Conservation (phyloP, 2,888 invertebrate genomes). For the Leptinotarsa tumamoca region DNA sequence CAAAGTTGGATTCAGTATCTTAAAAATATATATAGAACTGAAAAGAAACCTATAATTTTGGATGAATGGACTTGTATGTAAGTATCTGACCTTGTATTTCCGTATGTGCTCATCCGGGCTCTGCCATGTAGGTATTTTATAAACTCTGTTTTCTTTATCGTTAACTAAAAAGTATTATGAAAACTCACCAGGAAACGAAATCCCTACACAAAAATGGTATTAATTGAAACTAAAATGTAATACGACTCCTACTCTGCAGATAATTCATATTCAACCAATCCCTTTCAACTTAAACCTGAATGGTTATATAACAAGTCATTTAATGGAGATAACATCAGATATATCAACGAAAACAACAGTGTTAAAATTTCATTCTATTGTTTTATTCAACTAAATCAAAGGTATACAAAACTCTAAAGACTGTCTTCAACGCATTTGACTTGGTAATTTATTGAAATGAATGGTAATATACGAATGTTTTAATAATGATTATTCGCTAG, state of each 20-base stretch:
- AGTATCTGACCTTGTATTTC: too few species aligned
- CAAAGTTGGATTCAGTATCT: too few species aligned
- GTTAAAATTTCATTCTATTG: slow-evolving; percentile 24
- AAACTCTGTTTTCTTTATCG: too few species aligned
- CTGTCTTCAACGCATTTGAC: slow-evolving; percentile 36
- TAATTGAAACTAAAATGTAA: too few species aligned
- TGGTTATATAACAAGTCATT: not conserved
- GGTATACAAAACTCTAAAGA: slow-evolving; percentile 26
- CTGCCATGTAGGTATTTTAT: too few species aligned
- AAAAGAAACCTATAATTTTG: too few species aligned
- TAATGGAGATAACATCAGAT: slow-evolving; percentile 14
- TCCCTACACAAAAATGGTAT: too few species aligned
- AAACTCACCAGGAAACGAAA: too few species aligned
- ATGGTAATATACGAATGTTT: slow-evolving; percentile 39
- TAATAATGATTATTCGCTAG: slow-evolving; percentile 37
- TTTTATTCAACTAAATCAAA: slow-evolving; percentile 25
- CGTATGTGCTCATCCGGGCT: too few species aligned
- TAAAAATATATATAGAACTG: too few species aligned
- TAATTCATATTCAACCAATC: not conserved
- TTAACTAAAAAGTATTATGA: too few species aligned
- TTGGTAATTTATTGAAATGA: slow-evolving; percentile 44
- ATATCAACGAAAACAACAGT: slow-evolving; percentile 21
- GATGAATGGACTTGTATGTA: too few species aligned
- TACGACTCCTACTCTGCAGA: not conserved
- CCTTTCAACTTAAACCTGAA: not conserved